Evolutionary conservation across 2,113 vertebrate species (phyloP), one percentile per base, ranked within the genome.

Genomic region (Eonycteris spelaea): DNA sequence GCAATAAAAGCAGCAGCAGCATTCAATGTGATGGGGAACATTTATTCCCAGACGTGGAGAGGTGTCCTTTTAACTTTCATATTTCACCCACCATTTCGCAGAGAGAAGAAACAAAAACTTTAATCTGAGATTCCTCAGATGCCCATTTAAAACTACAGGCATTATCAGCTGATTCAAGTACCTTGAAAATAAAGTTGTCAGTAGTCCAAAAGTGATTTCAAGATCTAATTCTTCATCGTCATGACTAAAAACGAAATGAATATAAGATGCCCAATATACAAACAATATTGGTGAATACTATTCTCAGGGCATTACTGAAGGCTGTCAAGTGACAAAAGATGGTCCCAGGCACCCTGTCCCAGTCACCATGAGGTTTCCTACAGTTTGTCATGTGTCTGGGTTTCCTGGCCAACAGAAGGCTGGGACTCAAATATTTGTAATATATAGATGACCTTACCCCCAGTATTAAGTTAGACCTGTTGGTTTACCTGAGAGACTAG

Each of bases 211-310:
- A 73, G 35, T 92, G 92, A 95, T 77, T 94, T 65, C 35, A 73
- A 73, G 57, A 87, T 93, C 75, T 92, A 95, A 78, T 82, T 86
- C 86, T 94, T 84, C 43, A 74, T 28, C 5, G 59, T 71, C 9
- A 88, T 84, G 11, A 92, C 92, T 95, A 90, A 93, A 83, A 86
- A 74, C 38, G 33, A 95, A 84, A 83, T 40, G 38, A 90, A 79
- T 73, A 86, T 53, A 65, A 92, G 45, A 40, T n/a, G 38, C 43
- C 15, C 21, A 65, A 35, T 19, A 73, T 59, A 78, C 35, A 38
- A 33, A 92, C 14, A 77, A 65, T 65, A 63, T 35, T 70, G 35
- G 45, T 28, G 73, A 28, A 35, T 83, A 43, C 51, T 84, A 79
- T 71, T 79, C 68, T 79, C 74, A 86, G 33, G 38, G 24, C 13